phyloP scores from a whole-genome alignment of 2,888 invertebrate genomes.

The Balanococcus diminutus region DNA sequence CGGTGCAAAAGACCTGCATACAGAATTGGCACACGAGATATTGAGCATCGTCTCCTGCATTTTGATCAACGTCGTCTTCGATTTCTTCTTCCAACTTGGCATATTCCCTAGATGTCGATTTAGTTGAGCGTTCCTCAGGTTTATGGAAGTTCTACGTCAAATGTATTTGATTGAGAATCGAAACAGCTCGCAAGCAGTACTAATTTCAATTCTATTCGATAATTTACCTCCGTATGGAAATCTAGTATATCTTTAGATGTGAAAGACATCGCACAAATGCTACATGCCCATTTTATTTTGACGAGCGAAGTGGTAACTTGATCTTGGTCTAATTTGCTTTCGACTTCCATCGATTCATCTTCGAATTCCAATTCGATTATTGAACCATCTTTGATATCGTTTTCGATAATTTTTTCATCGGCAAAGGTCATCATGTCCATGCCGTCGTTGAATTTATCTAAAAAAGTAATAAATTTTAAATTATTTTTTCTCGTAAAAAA shows the following conservation, averaged over 20 bases:
- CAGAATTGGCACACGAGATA: constrained; percentile 6
- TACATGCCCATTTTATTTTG: background rate
- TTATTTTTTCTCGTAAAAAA: background rate
- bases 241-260: background rate
- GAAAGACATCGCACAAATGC: background rate
- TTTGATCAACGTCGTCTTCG: background rate
- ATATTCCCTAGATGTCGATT: background rate
- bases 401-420: background rate
- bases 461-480: background rate
- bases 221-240: background rate
- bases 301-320: background rate
- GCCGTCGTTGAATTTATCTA: background rate
- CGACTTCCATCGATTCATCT: background rate
- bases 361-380: background rate
- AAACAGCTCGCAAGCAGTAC: no score
- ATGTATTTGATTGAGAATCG: background rate
- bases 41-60: background rate
- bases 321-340: background rate
- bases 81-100: background rate
- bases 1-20: background rate
- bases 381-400: background rate
- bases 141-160: background rate
- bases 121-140: background rate
- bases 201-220: background rate
- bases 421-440: background rate